Base-by-base conservation (phyloP, 1,140 invertebrate genomes). In the Macrobrachium rosenbergii region DNA sequence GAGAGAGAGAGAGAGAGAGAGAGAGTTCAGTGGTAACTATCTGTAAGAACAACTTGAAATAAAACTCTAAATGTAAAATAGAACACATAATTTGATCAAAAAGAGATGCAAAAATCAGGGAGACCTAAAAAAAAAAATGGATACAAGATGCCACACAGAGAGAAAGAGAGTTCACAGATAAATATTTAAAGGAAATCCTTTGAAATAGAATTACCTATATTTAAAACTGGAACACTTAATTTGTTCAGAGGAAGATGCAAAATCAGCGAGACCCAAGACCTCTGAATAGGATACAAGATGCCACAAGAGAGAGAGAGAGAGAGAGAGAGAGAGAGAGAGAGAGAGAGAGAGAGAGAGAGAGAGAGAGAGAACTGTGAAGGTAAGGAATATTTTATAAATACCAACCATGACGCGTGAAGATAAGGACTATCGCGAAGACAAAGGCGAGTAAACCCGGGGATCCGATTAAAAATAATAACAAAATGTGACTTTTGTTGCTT, bases 401-500 rank as follows among this genome's bases (percentile, higher is more conserved):
- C 52, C 8, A 52, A 52, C 52, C 52, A 52, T 52, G 52, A 52
- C 52, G 52, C 52, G 7, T 52, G 52, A 8, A 52, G 52, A 52
- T 52, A 52, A 52, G 52, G 12, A 52, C 52, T 10, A 52, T 8
- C 52, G 12, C 52, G 52, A 52, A 12, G 52, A 52, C 52, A 52
- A 52, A 52, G 52, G 12, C 52, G 52, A 52, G 52, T 10, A 52
- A 10, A 52, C 52, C 52, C 8, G 52, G 52, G 8, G 52, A 52
- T 52, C 52, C 52, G 52, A 52, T 52, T 52, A 52, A 52, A 82
- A 67, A 82, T 28, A 72, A 45, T 76, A 43, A n/a, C 19, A 59
- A 21, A 67, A 67, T 67, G 19, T 52, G 52, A 52, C 52, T 52
- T 52, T 52, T 52, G 43, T 16, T 43, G 75, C 78, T 85, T 92